These are phyloP conservation scores for Microctenopoma steveboyesi DNA, from an alignment of 2,797 vertebrate genomes.

Conservation along the genomic window DNA sequence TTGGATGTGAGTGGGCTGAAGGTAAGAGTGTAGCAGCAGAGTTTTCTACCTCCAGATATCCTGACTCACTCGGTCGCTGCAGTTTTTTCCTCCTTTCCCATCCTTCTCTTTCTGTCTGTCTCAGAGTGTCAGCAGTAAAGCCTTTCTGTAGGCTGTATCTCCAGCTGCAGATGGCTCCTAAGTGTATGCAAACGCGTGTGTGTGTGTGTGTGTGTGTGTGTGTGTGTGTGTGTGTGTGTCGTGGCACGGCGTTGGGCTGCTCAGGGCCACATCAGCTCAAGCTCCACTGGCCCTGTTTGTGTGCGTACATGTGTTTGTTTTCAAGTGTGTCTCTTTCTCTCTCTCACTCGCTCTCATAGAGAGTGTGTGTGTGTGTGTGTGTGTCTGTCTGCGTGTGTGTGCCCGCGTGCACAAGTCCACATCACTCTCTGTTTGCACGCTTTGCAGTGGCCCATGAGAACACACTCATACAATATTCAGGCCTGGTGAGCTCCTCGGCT, in stretches of 20 bases:
- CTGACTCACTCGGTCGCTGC: constrained; percentile 48
- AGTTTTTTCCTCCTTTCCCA: constrained; percentile 35
- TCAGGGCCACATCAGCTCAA: constrained; percentile 82
- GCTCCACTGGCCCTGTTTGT: constrained; percentile 80
- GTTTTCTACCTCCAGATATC: constrained; percentile 42
- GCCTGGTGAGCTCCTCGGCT: constrained; percentile 66
- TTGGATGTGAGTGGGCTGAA: constrained; percentile 46
- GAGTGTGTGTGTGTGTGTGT: constrained; percentile 2
- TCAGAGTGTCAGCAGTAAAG: constrained; percentile 72
- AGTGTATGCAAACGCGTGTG: constrained; percentile 50
- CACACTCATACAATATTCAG: constrained; percentile 85
- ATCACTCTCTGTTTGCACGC: constrained; percentile 55
- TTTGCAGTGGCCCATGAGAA: constrained; percentile 76
- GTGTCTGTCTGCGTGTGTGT: constrained; percentile 24
- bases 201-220: constrained; percentile 36
- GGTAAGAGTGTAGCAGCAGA: constrained; percentile 39
- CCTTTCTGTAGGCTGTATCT: constrained; percentile 78
- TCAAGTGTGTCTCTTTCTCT: constrained; percentile 56
- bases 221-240: constrained; percentile 40
- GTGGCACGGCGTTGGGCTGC: constrained; percentile 74
- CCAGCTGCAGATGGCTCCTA: constrained; percentile 82
- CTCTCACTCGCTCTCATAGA: too few species aligned
- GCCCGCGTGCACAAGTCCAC: constrained; percentile 11
- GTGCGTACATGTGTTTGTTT: constrained; percentile 72
- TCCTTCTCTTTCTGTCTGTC: constrained; percentile 50